Percentiles rank a stretch among this genome's conserved stretches.
Conservation (phyloP, 2,797 vertebrate species). For the Gymnoscopelus microlampas region DNA sequence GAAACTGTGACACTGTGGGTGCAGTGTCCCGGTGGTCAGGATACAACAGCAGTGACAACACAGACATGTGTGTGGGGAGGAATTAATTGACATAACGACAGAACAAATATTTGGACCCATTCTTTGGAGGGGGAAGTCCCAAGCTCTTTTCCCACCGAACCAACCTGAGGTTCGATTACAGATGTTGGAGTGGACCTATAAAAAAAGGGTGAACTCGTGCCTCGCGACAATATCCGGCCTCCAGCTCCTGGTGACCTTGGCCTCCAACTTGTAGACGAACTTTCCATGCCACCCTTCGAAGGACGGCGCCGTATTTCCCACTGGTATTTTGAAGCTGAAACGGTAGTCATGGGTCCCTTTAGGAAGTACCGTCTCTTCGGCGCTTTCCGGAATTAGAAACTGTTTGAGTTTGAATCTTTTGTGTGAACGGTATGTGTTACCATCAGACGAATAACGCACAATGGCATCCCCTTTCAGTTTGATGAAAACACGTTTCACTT, state of each 20-base stretch:
- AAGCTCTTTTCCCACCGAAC: constrained; percentile 88
- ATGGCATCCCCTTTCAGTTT: constrained; percentile 89
- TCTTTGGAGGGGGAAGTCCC: constrained; percentile 91
- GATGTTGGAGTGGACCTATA: constrained; percentile 69
- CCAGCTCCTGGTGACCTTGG: constrained; percentile 89
- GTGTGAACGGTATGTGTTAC: constrained; percentile 79
- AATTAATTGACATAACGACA: constrained; percentile 22
- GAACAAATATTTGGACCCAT: constrained; percentile 87
- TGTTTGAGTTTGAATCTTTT: constrained; percentile 91
- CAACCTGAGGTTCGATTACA: constrained; percentile 74
- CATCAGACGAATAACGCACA: constrained; percentile 85
- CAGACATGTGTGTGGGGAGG: constrained; percentile 76
- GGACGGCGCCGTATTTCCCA: constrained; percentile 89
- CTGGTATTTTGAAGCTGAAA: constrained; percentile 90
- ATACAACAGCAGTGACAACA: constrained; percentile 82
- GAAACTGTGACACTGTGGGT: no score
- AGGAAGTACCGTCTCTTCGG: constrained; percentile 70
- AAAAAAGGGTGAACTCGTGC: constrained; percentile 87
- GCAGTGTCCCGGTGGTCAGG: no score
- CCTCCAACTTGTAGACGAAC: constrained; percentile 91
- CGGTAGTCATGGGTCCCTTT: constrained; percentile 89
- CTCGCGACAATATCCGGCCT: constrained; percentile 83
- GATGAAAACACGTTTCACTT: constrained; percentile 84
- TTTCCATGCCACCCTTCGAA: constrained; percentile 89
- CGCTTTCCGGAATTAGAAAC: constrained; percentile 81